Base-by-base conservation (phyloP, 2,888 invertebrate genomes). In the Luperina testacea region DNA sequence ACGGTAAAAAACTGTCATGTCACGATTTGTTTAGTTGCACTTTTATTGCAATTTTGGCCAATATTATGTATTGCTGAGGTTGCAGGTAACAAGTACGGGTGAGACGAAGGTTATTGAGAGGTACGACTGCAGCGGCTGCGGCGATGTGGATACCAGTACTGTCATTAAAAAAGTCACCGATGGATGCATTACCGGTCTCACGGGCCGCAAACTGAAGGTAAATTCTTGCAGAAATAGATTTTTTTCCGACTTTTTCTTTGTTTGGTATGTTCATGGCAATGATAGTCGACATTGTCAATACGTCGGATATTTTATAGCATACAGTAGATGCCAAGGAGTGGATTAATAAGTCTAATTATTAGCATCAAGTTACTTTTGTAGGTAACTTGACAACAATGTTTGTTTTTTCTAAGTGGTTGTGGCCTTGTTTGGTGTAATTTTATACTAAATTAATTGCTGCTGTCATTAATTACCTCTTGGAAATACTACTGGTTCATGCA, bases 61-160 rank as follows among this genome's bases (percentile, higher is more conserved):
- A 82, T 88, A 82, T 79, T 90, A 67, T 85, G 63, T 78, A 73
- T 86, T 83, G 75, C 80, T 90, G 84, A 80, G 85, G 48, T 93
- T 92, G 83, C 93, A 99, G 99, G 97, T 97, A 86, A 98, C 99
- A 27, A 98, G 98, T 80, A 98, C 99, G 93, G 99, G 99, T 67
- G 98, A 98, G 91, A 97, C 98, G 32, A 99, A 99, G 97, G 98
- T 99, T 72, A 98, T 99, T 91, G 99, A 99, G 94, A 97, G 99
- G 82, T 98, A 98, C 93, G 99, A 99, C 97, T 99, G 99, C 92
- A 99, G 99, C 90, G 99, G 99, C 38, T 98, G 99, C 92, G 99
- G 99, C 8, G 99, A 99, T 97, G 99, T 99, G 77, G 99, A 99
- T 94, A 99, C 99, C 13, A 98, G 98, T 74, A 96, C 97, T n/a